Base-by-base conservation (phyloP, 2,797 vertebrate genomes). In the Balearica regulorum region DNA sequence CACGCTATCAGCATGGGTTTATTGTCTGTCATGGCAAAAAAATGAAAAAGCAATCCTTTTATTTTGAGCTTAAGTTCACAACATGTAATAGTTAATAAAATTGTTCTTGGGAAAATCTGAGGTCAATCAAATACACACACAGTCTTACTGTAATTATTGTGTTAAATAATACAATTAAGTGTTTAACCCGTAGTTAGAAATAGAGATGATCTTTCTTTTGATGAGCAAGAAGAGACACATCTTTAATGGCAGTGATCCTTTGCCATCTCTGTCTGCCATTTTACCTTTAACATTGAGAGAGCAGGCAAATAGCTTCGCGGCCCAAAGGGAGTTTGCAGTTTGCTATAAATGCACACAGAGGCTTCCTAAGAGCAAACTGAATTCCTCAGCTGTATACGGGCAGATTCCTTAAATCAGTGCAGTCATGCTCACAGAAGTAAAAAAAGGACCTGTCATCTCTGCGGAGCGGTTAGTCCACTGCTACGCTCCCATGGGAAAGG, bases 401-500 rank as follows among this genome's bases (percentile, higher is more conserved):
- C 69, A 97, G 90, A 89, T 91, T 91, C 87, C 90, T 95, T 76
- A 72, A 83, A 96, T 94, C 80, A 90, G 79, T 79, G 91, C 82
- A 96, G 93, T 86, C 93, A 87, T 87, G 89, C 91, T 94, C 78
- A 87, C 89, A 95, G 68, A 91, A 83, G 89, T 92, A 83, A 96
- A 93, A 96, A 96, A 92, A 65, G 87, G 87, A 91, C 85, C 87
- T 91, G 89, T 92, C 92, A 54, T 93, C 87, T 94, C 60, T 53
- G 83, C 93, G 88, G 76, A 89, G 89, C 11, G 3, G 73, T 80
- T 64, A 83, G 68, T 70, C 33, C 75, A 73, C 78, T 93, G 92
- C 83, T 93, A 9, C 1, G 37, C 92, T 97, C 96, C 94, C 95
- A 92, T 96, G 95, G 96, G 95, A 96, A 96, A 96, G 82, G 89